phyloP scores from a whole-genome alignment of 2,888 invertebrate species.

The Dicyrtoma fusca region DNA sequence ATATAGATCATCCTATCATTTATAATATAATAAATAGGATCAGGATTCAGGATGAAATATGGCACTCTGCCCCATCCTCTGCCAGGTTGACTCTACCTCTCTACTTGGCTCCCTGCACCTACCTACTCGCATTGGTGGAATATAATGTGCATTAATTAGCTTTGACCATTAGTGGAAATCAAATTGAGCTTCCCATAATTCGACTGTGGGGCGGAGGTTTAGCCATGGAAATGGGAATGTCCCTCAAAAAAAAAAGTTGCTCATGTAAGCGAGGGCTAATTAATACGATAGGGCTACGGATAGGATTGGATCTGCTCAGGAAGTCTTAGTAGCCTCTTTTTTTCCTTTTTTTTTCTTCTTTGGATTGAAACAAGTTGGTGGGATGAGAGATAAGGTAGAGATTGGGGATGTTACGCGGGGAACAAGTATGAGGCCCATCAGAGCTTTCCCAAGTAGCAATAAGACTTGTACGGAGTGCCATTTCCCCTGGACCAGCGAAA shows the following conservation, averaged over 20 bases:
- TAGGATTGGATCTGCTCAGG: constrained; percentile 40
- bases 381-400: background rate
- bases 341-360: too few relatives aligned
- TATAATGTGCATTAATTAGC: constrained; percentile 45
- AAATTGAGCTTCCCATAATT: constrained; percentile 44
- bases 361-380: constrained; percentile 21
- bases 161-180: constrained; percentile 47
- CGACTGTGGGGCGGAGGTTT: constrained; percentile 13
- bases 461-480: background rate
- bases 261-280: constrained; percentile 37
- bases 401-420: too few relatives aligned
- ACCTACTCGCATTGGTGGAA: too few relatives aligned
- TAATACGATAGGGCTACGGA: constrained; percentile 42
- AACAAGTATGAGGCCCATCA: background rate
- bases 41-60: background rate
- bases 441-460: background rate
- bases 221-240: too few relatives aligned
- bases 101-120: too few relatives aligned
- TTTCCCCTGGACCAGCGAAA: background rate
- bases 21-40: background rate
- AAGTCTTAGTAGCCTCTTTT: constrained; percentile 40
- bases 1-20: too few relatives aligned
- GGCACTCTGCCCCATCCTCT: constrained; percentile 2
- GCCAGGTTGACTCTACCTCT: too few relatives aligned
- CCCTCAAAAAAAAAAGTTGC: too few relatives aligned